Evolutionary conservation across 2,113 vertebrate species (phyloP).

Genomic region (Notarius quadriscutis): DNA sequence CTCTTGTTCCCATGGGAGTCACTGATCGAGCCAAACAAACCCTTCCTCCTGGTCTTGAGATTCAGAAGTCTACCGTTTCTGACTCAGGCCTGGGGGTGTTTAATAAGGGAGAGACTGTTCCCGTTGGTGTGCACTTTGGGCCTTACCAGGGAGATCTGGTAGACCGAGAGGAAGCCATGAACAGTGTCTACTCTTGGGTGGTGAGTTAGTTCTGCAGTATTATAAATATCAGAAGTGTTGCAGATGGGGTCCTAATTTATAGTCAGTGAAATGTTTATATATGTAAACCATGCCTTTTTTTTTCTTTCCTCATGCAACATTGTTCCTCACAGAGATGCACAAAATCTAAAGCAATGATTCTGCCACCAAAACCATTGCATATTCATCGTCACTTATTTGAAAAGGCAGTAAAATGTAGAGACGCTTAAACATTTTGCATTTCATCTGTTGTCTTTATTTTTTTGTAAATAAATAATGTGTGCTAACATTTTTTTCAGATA

Average conservation of each 20-base stretch:
- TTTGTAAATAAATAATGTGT: background rate
- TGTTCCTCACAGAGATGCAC: too few species aligned
- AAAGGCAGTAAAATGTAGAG: background rate
- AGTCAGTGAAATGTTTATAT: background rate
- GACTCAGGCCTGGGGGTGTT: conserved; percentile 67
- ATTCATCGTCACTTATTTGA: background rate
- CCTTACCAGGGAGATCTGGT: conserved; percentile 23
- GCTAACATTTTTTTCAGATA: conserved; percentile 51
- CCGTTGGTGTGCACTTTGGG: conserved; percentile 16
- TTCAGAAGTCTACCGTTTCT: background rate
- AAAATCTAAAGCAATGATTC: background rate
- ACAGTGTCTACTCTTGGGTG: conserved; percentile 70
- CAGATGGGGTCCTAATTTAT: background rate
- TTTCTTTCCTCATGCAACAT: background rate
- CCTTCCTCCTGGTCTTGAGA: conserved; percentile 6
- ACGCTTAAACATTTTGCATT: background rate
- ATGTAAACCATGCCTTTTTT: too few species aligned
- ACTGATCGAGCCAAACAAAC: background rate
- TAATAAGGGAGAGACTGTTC: conserved; percentile 58
- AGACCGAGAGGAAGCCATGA: conserved; percentile 61
- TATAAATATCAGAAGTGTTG: background rate
- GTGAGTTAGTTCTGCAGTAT: conserved; percentile 51
- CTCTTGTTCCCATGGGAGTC: conserved; percentile 36
- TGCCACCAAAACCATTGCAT: background rate
- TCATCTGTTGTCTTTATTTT: background rate